Conservation (phyloP, 2,113 vertebrate species). For the Nothocercus julius region DNA sequence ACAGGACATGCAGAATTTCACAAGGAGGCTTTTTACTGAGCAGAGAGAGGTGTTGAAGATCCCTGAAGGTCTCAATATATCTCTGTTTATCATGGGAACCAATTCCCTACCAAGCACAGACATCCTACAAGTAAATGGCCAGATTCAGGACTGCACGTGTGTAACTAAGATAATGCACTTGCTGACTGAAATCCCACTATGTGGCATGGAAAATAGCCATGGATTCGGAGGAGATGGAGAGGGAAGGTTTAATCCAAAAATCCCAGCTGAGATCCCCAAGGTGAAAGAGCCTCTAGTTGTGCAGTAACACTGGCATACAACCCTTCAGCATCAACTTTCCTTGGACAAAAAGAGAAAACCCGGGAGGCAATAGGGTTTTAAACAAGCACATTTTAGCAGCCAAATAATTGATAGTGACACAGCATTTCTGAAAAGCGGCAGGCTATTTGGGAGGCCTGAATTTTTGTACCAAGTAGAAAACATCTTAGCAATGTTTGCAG, state of each 20-base stretch:
- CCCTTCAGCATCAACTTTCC: neutral
- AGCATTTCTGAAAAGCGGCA: rapidly evolving
- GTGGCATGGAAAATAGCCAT: neutral
- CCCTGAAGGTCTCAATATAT: neutral
- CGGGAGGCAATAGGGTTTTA: too few relatives aligned
- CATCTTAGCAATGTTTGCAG: too few relatives aligned
- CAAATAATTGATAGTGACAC: rapidly evolving
- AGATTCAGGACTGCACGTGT: neutral
- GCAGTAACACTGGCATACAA: rapidly evolving
- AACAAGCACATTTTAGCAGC: neutral
- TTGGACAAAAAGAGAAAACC: neutral
- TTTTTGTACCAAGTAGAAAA: neutral
- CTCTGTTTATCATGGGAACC: neutral
- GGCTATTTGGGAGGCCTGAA: too few relatives aligned
- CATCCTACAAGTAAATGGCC: rapidly evolving
- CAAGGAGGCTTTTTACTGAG: neutral
- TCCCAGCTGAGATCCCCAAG: neutral
- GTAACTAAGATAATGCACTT: neutral
- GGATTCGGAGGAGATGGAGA: neutral
- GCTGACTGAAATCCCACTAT: neutral
- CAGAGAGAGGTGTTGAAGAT: neutral
- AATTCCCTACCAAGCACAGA: neutral
- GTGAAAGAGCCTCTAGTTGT: neutral
- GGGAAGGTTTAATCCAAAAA: neutral
- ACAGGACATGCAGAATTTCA: rapidly evolving